These are phyloP conservation scores for Hippocampus guttulatus DNA, from an alignment of 2,113 vertebrate genomes.

Conservation along the genomic window DNA sequence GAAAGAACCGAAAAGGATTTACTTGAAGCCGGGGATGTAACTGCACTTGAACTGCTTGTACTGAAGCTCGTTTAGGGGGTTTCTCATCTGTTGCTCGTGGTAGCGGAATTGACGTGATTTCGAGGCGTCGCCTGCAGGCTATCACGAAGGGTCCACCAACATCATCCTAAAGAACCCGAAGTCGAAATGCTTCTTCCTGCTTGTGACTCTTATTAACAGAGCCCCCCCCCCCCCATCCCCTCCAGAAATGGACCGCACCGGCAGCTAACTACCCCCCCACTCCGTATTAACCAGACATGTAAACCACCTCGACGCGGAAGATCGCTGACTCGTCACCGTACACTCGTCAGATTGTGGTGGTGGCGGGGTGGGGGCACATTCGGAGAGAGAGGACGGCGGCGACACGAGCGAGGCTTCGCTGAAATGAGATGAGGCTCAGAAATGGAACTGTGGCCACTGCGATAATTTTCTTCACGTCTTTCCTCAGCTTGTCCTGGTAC, in stretches of 20 bases:
- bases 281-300: conserved; percentile 36
- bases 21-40: background rate
- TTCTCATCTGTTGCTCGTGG: conserved; percentile 27
- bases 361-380: background rate
- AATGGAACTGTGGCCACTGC: conserved; percentile 98
- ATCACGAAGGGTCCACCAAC: conserved; percentile 27
- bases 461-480: conserved; percentile 92
- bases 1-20: background rate
- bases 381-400: conserved; percentile 22
- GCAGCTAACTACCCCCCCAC: conserved; percentile 14
- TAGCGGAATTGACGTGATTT: conserved; percentile 29
- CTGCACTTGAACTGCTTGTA: background rate
- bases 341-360: too few species aligned
- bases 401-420: conserved; percentile 73
- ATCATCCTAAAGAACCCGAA: conserved; percentile 1
- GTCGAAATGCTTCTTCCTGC: conserved; percentile 34
- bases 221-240: background rate
- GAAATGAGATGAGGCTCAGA: conserved; percentile 99
- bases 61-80: background rate
- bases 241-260: conserved; percentile 20
- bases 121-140: conserved; percentile 51
- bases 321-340: conserved; percentile 22
- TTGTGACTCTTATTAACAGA: conserved; percentile 33
- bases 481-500: conserved; percentile 98
- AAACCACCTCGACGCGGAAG: conserved; percentile 9